phyloP scores from a whole-genome alignment of 2,113 vertebrate genomes.

The Heliornis fulica region DNA sequence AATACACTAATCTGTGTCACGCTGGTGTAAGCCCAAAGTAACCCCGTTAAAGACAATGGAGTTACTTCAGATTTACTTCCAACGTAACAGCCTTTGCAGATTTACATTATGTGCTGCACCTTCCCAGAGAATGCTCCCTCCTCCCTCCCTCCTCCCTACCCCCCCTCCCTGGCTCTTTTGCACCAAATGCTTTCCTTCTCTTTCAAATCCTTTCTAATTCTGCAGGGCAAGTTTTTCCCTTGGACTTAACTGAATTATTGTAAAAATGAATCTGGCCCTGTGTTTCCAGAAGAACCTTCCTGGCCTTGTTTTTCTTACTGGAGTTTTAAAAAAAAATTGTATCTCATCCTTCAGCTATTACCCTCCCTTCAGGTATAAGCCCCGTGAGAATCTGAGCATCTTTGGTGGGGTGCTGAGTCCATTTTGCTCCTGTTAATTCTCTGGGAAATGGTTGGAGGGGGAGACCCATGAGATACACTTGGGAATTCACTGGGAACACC shows the following conservation, averaged over 20 bases:
- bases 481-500: not conserved
- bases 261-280: not conserved
- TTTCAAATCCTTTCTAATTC: conserved; percentile 31
- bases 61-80: conserved; percentile 47
- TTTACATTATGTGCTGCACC: conserved; percentile 18
- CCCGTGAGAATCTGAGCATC: not conserved
- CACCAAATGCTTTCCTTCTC: not conserved
- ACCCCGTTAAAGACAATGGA: not conserved
- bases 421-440: not conserved
- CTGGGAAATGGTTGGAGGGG: not conserved
- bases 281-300: not conserved
- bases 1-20: conserved; percentile 37
- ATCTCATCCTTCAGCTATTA: not conserved
- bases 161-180: not conserved
- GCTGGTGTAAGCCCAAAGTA: conserved; percentile 20
- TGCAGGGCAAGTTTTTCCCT: not conserved
- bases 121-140: not conserved
- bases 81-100: conserved; percentile 20
- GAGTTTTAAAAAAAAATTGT: not conserved
- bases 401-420: not conserved
- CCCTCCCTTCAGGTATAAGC: not conserved
- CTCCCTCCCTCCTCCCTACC: too few relatives aligned
- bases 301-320: not conserved
- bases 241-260: conserved; percentile 1
- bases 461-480: not conserved